These are phyloP conservation scores for Triplophysa tibetana DNA, from an alignment of 2,113 vertebrate genomes.

Conservation along the genomic window DNA sequence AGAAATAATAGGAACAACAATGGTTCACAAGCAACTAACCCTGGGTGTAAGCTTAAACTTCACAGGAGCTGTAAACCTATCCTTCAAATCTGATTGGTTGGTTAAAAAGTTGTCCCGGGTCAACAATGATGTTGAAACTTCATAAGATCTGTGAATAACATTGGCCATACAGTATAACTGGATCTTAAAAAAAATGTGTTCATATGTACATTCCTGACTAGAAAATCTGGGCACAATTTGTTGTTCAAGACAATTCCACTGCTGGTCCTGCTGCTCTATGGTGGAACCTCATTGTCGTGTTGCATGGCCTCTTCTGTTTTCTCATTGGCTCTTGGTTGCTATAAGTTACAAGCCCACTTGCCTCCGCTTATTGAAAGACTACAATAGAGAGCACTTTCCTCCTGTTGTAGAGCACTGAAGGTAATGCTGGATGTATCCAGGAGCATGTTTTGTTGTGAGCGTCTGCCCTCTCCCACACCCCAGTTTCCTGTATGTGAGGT, in stretches of 20 bases:
- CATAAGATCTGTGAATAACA: too few species aligned
- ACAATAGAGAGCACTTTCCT: slow-evolving; percentile 53
- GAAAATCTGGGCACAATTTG: not conserved
- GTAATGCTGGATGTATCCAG: slow-evolving; percentile 3
- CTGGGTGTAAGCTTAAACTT: too few species aligned
- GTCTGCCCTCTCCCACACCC: slow-evolving; percentile 25
- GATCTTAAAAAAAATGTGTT: too few species aligned
- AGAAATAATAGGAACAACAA: too few species aligned
- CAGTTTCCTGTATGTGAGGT: slow-evolving; percentile 23
- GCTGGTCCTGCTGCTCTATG: slow-evolving; percentile 60
- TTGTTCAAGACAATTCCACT: slow-evolving; percentile 55
- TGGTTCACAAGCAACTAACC: too few species aligned
- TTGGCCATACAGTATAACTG: too few species aligned
- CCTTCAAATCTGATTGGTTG: too few species aligned
- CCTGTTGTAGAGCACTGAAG: slow-evolving; percentile 30
- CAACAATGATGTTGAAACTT: too few species aligned
- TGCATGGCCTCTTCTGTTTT: slow-evolving; percentile 69
- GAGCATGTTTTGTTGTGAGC: slow-evolving; percentile 17
- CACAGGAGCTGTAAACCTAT: too few species aligned
- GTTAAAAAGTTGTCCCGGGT: too few species aligned
- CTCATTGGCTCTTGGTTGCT: slow-evolving; percentile 85
- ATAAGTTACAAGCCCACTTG: slow-evolving; percentile 76
- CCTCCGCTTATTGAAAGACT: slow-evolving; percentile 59
- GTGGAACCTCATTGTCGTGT: slow-evolving; percentile 79
- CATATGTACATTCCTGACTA: too few species aligned